Percentiles rank a stretch among this genome's conserved stretches.
phyloP scores from a whole-genome alignment of 2,797 vertebrate species.

The Apogon hyalosoma region DNA sequence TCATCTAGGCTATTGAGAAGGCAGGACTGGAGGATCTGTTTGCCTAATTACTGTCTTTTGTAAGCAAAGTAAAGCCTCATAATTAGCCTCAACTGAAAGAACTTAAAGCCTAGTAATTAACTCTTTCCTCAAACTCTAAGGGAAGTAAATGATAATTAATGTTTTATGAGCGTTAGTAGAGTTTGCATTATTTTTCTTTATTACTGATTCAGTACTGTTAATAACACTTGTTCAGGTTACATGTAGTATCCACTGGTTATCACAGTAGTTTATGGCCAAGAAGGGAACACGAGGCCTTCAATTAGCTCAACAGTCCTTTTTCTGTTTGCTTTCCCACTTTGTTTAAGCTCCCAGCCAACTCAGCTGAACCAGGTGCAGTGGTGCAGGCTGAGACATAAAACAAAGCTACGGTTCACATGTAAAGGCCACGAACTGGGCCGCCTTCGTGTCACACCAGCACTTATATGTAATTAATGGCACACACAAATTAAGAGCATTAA shows the following conservation, averaged over 20 bases:
- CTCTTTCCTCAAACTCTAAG: conserved; percentile 7
- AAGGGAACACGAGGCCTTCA: conserved; percentile 57
- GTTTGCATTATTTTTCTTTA: not conserved
- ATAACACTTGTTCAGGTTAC: conserved; percentile 7
- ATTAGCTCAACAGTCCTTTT: conserved; percentile 54
- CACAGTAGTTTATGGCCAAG: conserved; percentile 53
- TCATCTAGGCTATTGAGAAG: conserved; percentile 20
- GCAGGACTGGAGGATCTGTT: conserved; percentile 23
- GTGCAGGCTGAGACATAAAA: conserved; percentile 47
- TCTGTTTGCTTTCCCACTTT: conserved; percentile 61
- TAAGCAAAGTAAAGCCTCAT: conserved; percentile 44
- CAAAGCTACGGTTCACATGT: conserved; percentile 42
- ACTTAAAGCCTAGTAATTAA: conserved; percentile 34
- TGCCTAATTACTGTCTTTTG: conserved; percentile 42
- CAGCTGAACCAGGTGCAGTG: conserved; percentile 64
- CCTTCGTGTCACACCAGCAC: conserved; percentile 18
- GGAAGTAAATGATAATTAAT: conserved; percentile 23
- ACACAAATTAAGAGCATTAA: not conserved
- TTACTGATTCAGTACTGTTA: not conserved
- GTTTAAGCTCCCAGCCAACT: conserved; percentile 52
- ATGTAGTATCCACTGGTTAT: conserved; percentile 23
- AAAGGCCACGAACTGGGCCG: conserved; percentile 4
- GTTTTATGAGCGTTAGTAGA: conserved; percentile 27
- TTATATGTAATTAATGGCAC: conserved; percentile 14
- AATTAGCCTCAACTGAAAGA: conserved; percentile 12